Evolutionary conservation across 2,797 vertebrate species (phyloP).

Genomic region (Myotis findleyi): DNA sequence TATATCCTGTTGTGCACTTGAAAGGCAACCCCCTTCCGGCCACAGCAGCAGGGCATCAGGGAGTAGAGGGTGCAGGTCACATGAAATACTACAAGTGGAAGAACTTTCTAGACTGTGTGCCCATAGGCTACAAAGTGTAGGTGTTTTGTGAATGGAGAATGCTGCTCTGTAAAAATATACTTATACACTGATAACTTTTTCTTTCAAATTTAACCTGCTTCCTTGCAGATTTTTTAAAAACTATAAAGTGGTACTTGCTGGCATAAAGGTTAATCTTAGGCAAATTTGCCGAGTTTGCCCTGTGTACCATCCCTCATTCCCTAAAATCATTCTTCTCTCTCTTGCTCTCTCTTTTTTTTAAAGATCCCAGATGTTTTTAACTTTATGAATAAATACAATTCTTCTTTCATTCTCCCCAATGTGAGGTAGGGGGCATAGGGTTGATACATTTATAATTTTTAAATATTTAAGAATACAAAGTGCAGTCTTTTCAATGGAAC

Average conservation of each 20-base stretch:
- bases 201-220: not conserved
- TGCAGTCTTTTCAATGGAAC: not conserved
- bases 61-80: too few relatives aligned
- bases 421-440: not conserved
- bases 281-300: not conserved
- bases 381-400: not conserved
- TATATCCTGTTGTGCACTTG: not conserved
- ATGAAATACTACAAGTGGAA: not conserved
- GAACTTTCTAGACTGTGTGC: not conserved
- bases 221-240: not conserved
- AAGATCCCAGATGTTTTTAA: not conserved
- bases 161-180: not conserved
- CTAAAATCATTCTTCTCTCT: not conserved
- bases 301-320: not conserved
- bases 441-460: not conserved
- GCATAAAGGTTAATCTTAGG: not conserved
- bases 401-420: not conserved
- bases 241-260: not conserved
- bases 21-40: not conserved
- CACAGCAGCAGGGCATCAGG: not conserved
- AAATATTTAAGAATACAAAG: not conserved
- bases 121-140: not conserved
- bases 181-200: not conserved
- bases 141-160: not conserved
- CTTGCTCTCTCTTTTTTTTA: not conserved